phyloP scores from a whole-genome alignment of 53 echinoderm and acorn worm species.

The Astropecten irregularis region DNA sequence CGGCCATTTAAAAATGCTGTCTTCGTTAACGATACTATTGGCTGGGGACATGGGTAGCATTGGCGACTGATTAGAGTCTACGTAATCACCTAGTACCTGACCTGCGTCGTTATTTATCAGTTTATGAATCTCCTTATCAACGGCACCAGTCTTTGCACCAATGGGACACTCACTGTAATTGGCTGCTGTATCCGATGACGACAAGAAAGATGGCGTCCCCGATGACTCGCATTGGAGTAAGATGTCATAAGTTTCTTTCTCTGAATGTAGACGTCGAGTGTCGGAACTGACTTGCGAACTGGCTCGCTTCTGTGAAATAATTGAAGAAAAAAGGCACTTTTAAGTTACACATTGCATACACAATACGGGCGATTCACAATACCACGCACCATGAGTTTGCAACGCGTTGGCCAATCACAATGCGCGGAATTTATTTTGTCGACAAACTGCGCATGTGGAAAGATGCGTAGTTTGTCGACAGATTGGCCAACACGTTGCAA shows the following conservation, averaged over 20 bases:
- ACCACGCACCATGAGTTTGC: too few relatives aligned
- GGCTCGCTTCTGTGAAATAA: conserved; percentile 40
- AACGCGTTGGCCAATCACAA: too few relatives aligned
- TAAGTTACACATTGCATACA: too few relatives aligned
- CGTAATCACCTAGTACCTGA: background rate
- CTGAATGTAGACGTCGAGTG: conserved; percentile 25
- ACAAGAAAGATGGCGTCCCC: background rate
- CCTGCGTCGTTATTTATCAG: background rate
- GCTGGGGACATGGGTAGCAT: background rate
- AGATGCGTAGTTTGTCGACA: too few relatives aligned
- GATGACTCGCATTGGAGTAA: background rate
- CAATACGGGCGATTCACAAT: too few relatives aligned
- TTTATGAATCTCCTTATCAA: background rate
- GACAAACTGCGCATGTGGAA: too few relatives aligned
- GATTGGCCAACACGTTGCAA: too few relatives aligned
- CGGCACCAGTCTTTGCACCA: background rate
- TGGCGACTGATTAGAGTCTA: background rate
- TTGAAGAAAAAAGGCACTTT: too few relatives aligned
- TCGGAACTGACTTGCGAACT: conserved; percentile 19
- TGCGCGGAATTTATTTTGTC: too few relatives aligned
- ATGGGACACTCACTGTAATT: background rate
- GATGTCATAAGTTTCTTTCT: conserved; percentile 44
- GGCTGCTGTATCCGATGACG: background rate
- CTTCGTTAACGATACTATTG: background rate
- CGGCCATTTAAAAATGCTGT: background rate